Evolutionary conservation across 2,113 vertebrate species (phyloP).

Genomic region (Coregonus clupeaformis): DNA sequence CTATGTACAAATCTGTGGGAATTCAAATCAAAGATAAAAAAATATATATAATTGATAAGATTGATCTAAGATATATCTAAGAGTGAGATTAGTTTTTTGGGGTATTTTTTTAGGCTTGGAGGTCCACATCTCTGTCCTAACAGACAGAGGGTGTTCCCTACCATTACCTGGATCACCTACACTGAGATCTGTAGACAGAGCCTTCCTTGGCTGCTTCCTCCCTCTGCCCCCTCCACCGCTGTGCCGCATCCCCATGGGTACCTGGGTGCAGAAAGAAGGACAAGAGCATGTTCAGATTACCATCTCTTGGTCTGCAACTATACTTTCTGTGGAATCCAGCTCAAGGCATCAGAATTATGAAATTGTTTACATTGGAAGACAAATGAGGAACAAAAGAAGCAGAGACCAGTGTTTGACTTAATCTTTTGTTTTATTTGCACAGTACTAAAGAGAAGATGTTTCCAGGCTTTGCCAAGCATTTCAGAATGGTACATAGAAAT

Average conservation of each 20-base stretch:
- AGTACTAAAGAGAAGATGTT: neutral
- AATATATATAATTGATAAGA: too few species aligned
- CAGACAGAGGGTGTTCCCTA: conserved; percentile 6
- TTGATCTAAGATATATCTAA: too few species aligned
- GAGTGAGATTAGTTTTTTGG: too few species aligned
- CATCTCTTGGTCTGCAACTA: neutral
- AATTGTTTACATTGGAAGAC: neutral
- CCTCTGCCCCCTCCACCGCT: conserved; percentile 75
- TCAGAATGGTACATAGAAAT: neutral
- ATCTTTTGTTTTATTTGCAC: neutral
- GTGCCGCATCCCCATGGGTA: conserved; percentile 80
- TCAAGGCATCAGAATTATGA: neutral
- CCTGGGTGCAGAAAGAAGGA: conserved; percentile 55
- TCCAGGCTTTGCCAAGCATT: neutral
- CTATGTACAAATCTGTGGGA: too few species aligned
- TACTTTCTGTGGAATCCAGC: neutral
- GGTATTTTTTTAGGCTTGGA: too few species aligned
- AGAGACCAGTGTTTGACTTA: neutral
- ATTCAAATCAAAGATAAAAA: too few species aligned
- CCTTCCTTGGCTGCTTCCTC: conserved; percentile 83
- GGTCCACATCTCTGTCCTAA: neutral
- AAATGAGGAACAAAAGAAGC: neutral
- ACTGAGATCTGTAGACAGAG: conserved; percentile 84
- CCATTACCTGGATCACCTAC: conserved; percentile 80
- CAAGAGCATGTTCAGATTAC: neutral